Conservation (phyloP, 2,888 invertebrate species). For the Stramonita haemastoma region DNA sequence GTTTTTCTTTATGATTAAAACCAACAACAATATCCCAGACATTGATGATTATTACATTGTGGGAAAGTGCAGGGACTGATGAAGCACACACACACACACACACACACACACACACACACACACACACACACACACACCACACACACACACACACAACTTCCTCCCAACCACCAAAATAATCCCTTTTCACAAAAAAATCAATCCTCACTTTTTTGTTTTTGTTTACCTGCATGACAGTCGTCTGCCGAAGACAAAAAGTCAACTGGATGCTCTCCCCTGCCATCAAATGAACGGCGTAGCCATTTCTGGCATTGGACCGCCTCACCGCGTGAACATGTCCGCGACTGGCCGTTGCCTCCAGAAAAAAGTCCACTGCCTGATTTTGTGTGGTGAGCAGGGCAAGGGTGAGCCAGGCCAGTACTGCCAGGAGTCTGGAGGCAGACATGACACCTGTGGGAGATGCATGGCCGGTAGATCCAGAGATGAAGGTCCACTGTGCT, state of each 20-base stretch:
- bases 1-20: too few species aligned
- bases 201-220: not conserved
- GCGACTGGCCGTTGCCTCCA: constrained; percentile 21
- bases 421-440: not conserved
- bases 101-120: too few species aligned
- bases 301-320: not conserved
- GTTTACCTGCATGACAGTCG: constrained; percentile 29
- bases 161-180: not conserved
- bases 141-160: too few species aligned
- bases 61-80: too few species aligned
- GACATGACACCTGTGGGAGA: not conserved
- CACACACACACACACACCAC: too few species aligned
- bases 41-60: too few species aligned
- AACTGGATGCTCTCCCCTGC: constrained; percentile 9
- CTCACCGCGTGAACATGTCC: not conserved
- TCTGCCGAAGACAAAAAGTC: constrained; percentile 36
- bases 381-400: not conserved
- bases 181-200: not conserved
- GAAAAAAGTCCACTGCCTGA: constrained; percentile 3
- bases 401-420: not conserved
- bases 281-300: not conserved
- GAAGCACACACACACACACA: too few species aligned
- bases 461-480: not conserved
- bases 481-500: not conserved
- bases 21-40: too few species aligned